Percentiles rank a stretch among this genome's conserved stretches.
Conservation (phyloP, 2,797 vertebrate genomes). For the Parotocinclus haroldoi region DNA sequence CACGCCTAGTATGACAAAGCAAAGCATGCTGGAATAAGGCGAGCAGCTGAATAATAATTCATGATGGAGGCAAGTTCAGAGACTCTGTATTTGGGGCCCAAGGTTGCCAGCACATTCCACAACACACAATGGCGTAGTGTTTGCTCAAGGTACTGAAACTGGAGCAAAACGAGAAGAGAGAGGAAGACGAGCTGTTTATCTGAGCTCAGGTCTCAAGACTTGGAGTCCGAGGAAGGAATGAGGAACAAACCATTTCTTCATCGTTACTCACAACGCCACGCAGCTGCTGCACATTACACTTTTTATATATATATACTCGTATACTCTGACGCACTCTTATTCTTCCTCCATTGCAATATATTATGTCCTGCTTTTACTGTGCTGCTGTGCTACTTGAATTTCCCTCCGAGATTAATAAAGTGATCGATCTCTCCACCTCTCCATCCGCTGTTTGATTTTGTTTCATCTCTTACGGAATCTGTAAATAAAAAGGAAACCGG, state of each 20-base stretch:
- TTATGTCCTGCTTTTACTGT: too few relatives aligned
- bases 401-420: too few relatives aligned
- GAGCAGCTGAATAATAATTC: slow-evolving; percentile 37
- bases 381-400: too few relatives aligned
- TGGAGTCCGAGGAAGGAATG: not conserved
- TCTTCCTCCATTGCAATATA: too few relatives aligned
- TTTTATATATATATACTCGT: too few relatives aligned
- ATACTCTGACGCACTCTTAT: too few relatives aligned
- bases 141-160: slow-evolving; percentile 55
- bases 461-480: too few relatives aligned
- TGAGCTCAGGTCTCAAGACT: slow-evolving; percentile 5
- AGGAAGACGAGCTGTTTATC: slow-evolving; percentile 40
- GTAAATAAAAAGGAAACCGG: too few relatives aligned
- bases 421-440: too few relatives aligned
- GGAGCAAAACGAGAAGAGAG: slow-evolving; percentile 47
- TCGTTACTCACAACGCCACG: too few relatives aligned
- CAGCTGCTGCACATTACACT: too few relatives aligned
- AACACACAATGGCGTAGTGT: slow-evolving; percentile 66
- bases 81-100: slow-evolving; percentile 48
- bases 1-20: slow-evolving; percentile 22
- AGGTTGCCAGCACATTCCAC: slow-evolving; percentile 50
- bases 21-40: not conserved
- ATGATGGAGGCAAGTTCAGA: slow-evolving; percentile 25
- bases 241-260: not conserved
- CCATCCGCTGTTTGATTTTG: too few relatives aligned